Evolutionary conservation across 2,888 invertebrate genomes (phyloP).

Genomic region (Hypolimnas misippus): DNA sequence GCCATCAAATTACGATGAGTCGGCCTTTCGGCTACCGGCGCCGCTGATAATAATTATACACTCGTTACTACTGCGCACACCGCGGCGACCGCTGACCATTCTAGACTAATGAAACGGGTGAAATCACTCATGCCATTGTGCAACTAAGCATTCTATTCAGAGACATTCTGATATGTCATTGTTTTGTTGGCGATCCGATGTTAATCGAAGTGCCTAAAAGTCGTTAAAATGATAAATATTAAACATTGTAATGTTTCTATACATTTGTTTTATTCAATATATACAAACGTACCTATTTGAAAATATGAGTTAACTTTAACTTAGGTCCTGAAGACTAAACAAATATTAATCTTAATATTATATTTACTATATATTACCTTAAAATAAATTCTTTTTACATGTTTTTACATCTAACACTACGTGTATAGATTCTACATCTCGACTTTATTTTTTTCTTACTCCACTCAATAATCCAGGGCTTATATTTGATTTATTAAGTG

Average conservation of each 20-base stretch:
- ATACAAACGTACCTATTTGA: not conserved
- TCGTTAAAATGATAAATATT: not conserved
- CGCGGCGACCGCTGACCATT: constrained; percentile 41
- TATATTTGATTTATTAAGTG: constrained; percentile 12
- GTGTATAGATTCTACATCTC: no score
- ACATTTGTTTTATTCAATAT: not conserved
- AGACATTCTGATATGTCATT: constrained; percentile 23
- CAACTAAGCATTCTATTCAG: constrained; percentile 30
- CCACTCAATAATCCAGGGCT: constrained; percentile 4
- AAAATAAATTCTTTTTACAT: not conserved
- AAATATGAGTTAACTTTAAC: not conserved
- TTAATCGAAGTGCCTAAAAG: not conserved
- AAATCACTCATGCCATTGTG: constrained; percentile 37
- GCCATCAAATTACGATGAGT: constrained; percentile 85
- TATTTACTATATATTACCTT: not conserved
- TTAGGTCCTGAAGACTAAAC: no score
- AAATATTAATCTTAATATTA: no score
- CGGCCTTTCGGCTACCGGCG: constrained; percentile 80
- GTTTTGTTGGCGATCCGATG: constrained; percentile 17
- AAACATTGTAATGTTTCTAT: not conserved
- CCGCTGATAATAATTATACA: constrained; percentile 79
- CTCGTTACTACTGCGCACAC: constrained; percentile 83
- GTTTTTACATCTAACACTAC: no score
- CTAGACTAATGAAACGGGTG: constrained; percentile 24
- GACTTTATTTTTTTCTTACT: not conserved